phyloP scores from a whole-genome alignment of 2,797 vertebrate genomes.

The Neopelma chrysocephalum region DNA sequence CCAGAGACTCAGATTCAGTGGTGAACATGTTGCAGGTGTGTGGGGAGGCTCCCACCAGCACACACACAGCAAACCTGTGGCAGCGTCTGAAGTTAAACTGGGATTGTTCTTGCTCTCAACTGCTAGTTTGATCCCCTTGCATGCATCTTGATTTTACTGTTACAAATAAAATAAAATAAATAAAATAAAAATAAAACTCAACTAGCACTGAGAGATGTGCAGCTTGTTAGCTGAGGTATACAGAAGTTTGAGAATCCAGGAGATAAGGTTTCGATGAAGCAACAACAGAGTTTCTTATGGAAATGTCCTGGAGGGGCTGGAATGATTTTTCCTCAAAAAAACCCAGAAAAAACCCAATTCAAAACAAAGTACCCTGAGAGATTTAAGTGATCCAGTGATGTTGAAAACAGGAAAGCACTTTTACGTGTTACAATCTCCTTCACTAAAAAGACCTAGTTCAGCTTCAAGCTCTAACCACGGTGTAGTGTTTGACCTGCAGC shows the following conservation, averaged over 20 bases:
- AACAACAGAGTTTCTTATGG: neutral
- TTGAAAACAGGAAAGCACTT: slow-evolving; percentile 7
- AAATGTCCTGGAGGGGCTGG: neutral
- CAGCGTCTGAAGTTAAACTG: neutral
- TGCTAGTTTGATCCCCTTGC: neutral
- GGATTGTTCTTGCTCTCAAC: neutral
- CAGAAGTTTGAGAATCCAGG: neutral
- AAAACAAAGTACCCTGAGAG: neutral
- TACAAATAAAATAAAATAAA: neutral
- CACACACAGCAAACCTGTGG: neutral
- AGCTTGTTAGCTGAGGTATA: neutral
- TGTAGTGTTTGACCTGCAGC: neutral
- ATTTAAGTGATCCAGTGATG: neutral
- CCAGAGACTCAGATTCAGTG: neutral
- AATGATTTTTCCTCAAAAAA: neutral
- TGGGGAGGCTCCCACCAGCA: neutral
- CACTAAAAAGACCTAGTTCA: neutral
- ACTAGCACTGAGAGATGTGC: neutral
- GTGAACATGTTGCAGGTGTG: neutral
- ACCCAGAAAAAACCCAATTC: neutral
- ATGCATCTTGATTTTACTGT: neutral
- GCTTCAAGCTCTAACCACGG: neutral
- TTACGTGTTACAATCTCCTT: neutral
- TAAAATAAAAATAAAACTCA: neutral
- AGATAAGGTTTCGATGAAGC: neutral